phyloP scores from a whole-genome alignment of 2,113 vertebrate species.

The Sitta europaea region DNA sequence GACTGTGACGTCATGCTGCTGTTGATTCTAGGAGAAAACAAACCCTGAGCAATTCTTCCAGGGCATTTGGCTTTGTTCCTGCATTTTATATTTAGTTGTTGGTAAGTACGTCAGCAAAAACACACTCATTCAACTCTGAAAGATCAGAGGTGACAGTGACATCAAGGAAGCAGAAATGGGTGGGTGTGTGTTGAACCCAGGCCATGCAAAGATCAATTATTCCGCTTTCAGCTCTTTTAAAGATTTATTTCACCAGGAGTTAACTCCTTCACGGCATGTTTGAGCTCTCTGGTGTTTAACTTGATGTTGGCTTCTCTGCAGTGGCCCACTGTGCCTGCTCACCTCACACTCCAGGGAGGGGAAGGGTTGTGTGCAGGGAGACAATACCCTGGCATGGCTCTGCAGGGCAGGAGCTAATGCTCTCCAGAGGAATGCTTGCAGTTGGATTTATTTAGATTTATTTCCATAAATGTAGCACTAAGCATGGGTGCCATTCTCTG shows the following conservation, averaged over 20 bases:
- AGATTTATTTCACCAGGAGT: accelerated
- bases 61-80: not conserved
- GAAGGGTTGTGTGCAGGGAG: not conserved
- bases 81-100: not conserved
- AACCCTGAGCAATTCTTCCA: not conserved
- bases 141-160: slow-evolving; percentile 19
- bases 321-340: too few relatives aligned
- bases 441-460: not conserved
- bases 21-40: not conserved
- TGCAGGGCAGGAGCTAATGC: not conserved
- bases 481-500: not conserved
- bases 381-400: accelerated
- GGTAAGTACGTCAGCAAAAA: slow-evolving; percentile 20
- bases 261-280: not conserved
- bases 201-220: not conserved
- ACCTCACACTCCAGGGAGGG: not conserved
- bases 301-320: not conserved
- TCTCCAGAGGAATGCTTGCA: not conserved
- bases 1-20: not conserved
- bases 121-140: not conserved
- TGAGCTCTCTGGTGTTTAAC: not conserved
- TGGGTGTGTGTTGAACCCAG: not conserved
- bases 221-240: not conserved
- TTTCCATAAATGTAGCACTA: not conserved
- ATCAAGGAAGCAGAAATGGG: not conserved